These are phyloP conservation scores for Stomatorhinus walkeri DNA, from an alignment of 2,797 vertebrate species.

Conservation along the genomic window DNA sequence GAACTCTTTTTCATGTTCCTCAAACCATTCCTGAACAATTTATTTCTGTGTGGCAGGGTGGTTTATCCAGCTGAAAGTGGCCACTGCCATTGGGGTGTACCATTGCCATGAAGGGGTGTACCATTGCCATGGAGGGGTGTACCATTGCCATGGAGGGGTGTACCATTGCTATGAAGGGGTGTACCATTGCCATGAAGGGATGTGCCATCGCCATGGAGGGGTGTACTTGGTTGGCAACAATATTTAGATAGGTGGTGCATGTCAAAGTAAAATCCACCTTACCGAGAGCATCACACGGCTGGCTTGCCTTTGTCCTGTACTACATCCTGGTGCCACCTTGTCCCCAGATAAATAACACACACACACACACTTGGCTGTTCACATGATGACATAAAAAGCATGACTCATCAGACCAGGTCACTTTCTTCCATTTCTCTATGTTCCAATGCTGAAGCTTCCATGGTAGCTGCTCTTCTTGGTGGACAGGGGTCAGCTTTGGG, in stretches of 20 bases:
- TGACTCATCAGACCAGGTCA: neutral
- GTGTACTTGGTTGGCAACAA: neutral
- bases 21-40: neutral
- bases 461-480: neutral
- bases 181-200: neutral
- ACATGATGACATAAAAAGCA: neutral
- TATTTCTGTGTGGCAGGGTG: neutral
- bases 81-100: neutral
- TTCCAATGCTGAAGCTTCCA: neutral
- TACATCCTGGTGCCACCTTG: neutral
- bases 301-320: neutral
- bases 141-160: neutral
- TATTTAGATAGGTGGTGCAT: neutral
- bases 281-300: neutral
- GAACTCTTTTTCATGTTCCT: neutral
- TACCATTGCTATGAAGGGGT: neutral
- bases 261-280: neutral
- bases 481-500: neutral
- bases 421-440: neutral
- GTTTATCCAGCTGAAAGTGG: neutral
- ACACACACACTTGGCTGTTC: neutral
- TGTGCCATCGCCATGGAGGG: neutral
- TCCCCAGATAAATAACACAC: neutral
- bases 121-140: neutral
- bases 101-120: neutral